These are phyloP conservation scores for Echinometra lucunter DNA, from an alignment of 53 echinoderm and acorn worm genomes.

Conservation along the genomic window DNA sequence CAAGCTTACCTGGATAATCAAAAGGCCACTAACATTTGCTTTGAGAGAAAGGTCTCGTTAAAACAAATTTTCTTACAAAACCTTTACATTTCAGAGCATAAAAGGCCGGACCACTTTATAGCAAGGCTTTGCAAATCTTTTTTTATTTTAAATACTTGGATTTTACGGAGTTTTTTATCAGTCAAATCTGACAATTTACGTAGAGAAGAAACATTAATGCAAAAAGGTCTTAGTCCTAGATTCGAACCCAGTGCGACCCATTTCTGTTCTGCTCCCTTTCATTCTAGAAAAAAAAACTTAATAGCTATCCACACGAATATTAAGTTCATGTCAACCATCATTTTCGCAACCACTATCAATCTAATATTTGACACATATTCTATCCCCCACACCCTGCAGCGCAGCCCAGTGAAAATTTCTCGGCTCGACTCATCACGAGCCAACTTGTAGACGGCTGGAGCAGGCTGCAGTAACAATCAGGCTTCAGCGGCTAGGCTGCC, in stretches of 20 bases:
- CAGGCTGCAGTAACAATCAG: neutral
- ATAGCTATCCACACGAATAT: neutral
- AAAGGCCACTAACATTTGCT: neutral
- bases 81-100: neutral
- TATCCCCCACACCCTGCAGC: slow-evolving; percentile 11
- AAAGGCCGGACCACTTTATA: neutral
- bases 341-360: neutral
- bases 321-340: neutral
- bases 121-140: neutral
- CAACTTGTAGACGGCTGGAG: slow-evolving; percentile 31
- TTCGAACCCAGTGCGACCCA: neutral
- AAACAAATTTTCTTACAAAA: no score
- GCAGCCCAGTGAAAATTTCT: neutral
- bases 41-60: neutral
- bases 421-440: neutral
- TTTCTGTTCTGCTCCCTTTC: neutral
- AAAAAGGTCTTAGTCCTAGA: neutral
- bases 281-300: neutral
- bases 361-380: neutral
- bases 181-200: neutral
- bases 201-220: neutral
- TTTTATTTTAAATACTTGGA: neutral
- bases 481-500: neutral
- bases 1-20: neutral
- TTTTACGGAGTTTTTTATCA: neutral